phyloP scores from a whole-genome alignment of 2,797 vertebrate species.

The Euthynnus affinis region DNA sequence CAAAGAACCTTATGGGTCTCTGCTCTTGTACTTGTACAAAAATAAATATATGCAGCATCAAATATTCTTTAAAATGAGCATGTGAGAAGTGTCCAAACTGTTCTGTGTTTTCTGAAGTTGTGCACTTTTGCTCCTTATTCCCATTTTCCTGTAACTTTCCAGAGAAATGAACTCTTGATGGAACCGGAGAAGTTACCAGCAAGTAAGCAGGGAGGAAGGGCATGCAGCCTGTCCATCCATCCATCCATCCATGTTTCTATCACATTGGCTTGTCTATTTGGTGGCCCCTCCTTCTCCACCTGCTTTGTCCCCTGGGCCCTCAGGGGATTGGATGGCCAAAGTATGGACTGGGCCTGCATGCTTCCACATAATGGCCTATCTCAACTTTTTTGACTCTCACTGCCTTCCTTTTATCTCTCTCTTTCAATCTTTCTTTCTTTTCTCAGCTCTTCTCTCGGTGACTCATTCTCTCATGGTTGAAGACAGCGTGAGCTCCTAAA shows the following conservation, averaged over 20 bases:
- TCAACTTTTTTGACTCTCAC: slow-evolving; percentile 32
- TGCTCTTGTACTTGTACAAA: slow-evolving; percentile 61
- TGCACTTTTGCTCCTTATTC: slow-evolving; percentile 55
- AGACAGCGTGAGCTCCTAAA: slow-evolving; percentile 72
- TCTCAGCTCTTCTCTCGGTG: slow-evolving; percentile 62
- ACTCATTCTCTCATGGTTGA: slow-evolving; percentile 70
- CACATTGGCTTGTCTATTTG: slow-evolving; percentile 65
- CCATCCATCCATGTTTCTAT: slow-evolving; percentile 47
- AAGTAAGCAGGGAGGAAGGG: slow-evolving; percentile 54
- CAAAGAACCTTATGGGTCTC: slow-evolving; percentile 23
- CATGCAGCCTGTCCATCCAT: slow-evolving; percentile 67
- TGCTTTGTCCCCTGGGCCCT: slow-evolving; percentile 59
- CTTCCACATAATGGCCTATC: slow-evolving; percentile 67
- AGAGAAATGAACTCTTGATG: slow-evolving; percentile 43
- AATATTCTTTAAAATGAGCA: slow-evolving; percentile 56
- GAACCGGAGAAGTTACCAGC: slow-evolving; percentile 40
- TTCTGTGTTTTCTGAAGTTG: slow-evolving; percentile 57
- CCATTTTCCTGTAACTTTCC: slow-evolving; percentile 57
- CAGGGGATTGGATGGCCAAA: slow-evolving; percentile 62
- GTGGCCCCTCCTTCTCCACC: slow-evolving; percentile 46
- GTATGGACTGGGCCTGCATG: slow-evolving; percentile 45
- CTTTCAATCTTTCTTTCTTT: slow-evolving; percentile 48
- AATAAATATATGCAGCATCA: slow-evolving; percentile 74
- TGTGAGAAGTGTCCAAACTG: slow-evolving; percentile 52
- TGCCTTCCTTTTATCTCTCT: slow-evolving; percentile 50